Conservation (phyloP, 2,888 invertebrate genomes). For the Hemicrepidius hirtus region DNA sequence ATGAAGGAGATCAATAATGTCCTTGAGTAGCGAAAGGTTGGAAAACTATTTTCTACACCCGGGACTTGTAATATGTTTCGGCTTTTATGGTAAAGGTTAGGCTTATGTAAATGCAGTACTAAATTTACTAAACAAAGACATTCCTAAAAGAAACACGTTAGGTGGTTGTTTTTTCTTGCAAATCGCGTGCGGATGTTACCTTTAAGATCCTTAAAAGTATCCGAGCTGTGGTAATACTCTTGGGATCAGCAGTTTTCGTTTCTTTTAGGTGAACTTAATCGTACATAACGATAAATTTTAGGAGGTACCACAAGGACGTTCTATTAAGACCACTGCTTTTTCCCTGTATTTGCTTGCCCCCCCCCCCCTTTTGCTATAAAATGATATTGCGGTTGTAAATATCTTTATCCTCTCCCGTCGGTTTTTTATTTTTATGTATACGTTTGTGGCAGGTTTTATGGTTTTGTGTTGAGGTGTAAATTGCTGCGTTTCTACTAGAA, state of each 20-base stretch:
- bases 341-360: neutral
- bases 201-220: conserved; percentile 20
- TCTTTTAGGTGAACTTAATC: conserved; percentile 23
- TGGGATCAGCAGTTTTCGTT: conserved; percentile 21
- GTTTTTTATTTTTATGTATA: conserved; percentile 21
- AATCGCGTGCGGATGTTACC: conserved; percentile 27
- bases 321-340: conserved; percentile 5
- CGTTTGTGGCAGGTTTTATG: conserved; percentile 30
- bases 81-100: neutral
- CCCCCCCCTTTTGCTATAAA: conserved; percentile 8
- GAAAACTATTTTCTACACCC: conserved; percentile 4
- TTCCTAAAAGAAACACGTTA: conserved; percentile 9
- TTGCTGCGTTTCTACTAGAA: conserved; percentile 14
- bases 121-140: conserved; percentile 14
- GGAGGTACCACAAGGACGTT: conserved; percentile 1
- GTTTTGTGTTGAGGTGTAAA: conserved; percentile 34
- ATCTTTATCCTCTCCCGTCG: conserved; percentile 27
- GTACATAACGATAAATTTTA: conserved; percentile 27
- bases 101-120: neutral
- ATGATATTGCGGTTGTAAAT: conserved; percentile 34
- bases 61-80: conserved; percentile 9
- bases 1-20: conserved; percentile 17
- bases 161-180: conserved; percentile 9
- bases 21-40: conserved; percentile 1
- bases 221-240: neutral